Conservation (phyloP, 2,113 vertebrate species). For the Mus pahari region DNA sequence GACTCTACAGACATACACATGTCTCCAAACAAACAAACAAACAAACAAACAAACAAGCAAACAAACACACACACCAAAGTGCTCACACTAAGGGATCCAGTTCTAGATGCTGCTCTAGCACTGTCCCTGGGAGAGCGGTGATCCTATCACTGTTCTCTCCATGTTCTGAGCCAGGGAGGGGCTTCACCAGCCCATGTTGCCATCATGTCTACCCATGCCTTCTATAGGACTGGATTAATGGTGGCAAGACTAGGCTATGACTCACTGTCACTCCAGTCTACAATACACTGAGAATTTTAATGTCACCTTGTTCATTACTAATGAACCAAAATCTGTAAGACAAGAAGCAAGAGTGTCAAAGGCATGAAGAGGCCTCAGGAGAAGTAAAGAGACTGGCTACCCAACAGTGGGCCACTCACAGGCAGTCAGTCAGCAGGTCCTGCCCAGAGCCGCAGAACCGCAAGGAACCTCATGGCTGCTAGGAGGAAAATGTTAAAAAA, state of each 20-base stretch:
- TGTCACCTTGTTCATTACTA: background rate
- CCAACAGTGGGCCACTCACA: background rate
- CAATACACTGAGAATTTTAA: constrained; percentile 45
- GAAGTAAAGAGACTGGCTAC: background rate
- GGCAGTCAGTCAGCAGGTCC: background rate
- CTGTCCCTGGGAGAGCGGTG: background rate
- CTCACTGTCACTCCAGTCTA: background rate
- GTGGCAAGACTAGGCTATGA: background rate
- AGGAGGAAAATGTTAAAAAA: background rate
- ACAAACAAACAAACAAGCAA: background rate
- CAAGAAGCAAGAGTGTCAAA: constrained; percentile 23
- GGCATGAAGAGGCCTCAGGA: background rate
- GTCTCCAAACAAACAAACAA: background rate
- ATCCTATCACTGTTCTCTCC: background rate
- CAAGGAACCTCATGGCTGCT: background rate
- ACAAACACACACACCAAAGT: background rate
- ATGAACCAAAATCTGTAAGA: constrained; percentile 10
- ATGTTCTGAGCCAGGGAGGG: background rate
- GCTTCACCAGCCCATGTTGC: background rate
- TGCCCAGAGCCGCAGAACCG: background rate
- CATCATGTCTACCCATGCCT: background rate
- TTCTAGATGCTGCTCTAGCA: background rate
- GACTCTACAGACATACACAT: background rate
- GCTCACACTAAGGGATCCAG: background rate
- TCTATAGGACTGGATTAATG: background rate